A percentile compares a stretch with the other conserved stretches of the same genome.
Evolutionary conservation across 1,140 invertebrate species (phyloP).

Genomic region (Brachionus koreanus): DNA sequence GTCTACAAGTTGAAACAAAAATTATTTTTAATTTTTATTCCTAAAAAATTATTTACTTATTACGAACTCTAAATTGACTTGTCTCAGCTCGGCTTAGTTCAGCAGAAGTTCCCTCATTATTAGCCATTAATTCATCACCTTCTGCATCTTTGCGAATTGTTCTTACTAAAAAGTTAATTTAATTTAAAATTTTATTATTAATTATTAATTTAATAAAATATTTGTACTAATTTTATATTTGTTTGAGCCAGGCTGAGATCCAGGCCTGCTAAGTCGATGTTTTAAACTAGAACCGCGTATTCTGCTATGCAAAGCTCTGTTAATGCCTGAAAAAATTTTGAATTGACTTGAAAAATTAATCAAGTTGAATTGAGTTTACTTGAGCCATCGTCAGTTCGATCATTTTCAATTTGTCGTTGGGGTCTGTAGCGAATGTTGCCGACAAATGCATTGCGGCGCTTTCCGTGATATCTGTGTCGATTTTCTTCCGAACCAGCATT

Average conservation of each 20-base stretch:
- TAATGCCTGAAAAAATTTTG: not conserved
- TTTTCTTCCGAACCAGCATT: not conserved
- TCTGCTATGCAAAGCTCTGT: not conserved
- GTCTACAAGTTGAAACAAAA: too few species aligned
- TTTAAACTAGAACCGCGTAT: not conserved
- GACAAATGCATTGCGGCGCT: conserved; percentile 39
- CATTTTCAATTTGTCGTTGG: not conserved
- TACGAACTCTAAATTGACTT: not conserved
- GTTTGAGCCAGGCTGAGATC: not conserved
- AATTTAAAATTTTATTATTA: not conserved
- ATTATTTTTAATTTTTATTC: not conserved
- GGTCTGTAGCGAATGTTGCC: conserved; percentile 13
- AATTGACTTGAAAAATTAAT: not conserved
- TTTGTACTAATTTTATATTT: not conserved
- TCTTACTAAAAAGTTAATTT: not conserved
- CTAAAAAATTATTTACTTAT: not conserved
- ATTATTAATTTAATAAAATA: not conserved
- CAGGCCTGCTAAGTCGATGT: not conserved
- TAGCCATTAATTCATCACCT: conserved; percentile 6
- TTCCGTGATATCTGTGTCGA: conserved; percentile 14
- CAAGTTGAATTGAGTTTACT: not conserved
- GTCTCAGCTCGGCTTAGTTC: not conserved
- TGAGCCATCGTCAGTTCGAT: not conserved
- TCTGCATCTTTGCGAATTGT: not conserved
- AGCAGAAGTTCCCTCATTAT: not conserved